Base-by-base conservation (phyloP, 2,888 invertebrate genomes). In the Drosophila anomalata region DNA sequence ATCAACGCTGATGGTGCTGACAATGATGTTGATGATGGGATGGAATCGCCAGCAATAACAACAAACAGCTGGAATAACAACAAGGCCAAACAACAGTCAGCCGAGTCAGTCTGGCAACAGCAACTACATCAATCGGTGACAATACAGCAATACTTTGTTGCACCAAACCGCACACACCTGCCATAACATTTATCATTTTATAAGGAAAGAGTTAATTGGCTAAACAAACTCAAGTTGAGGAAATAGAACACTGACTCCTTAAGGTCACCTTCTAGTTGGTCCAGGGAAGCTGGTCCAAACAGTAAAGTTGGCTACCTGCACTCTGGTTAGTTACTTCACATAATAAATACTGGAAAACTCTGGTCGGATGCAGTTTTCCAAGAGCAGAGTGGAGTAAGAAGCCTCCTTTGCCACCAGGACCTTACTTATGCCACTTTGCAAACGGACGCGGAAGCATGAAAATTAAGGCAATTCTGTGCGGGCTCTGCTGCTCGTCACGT, bases 1-100 rank as follows among this genome's bases (percentile, higher is more conserved):
- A 84, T 89, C 89, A 89, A 88, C 88, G 88, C 73, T 84, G 88
- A 84, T 84, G 84, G 84, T 58, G 79, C 65, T 72, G 83, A 84
- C 87, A 86, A 84, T 82, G 89, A 83, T 78, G 87, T 81, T 81
- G 89, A 72, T 88, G 82, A 88, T 80, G 82, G 69, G 67, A 65
- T 39, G 65, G 65, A 46, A 39, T 58, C 41, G 58, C 59, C 59
- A 65, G 68, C 88, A 87, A 88, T 77, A 83, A 83, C 67, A 79
- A 62, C 59, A 56, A 54, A 24, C 73, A 55, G 47, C 62, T 68
- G 61, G 68, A 65, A 54, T 79, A 85, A 47, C 75, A 76, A 24
- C 61, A 58, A n/a, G 53, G 44, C 63, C 33, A 56, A 69, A 52
- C 75, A 74, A 46, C 22, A 8, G 24, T 42, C 33, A 60, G 42